Base-by-base conservation (phyloP, 2,113 vertebrate species). In the Neodontobutis hainanensis region DNA sequence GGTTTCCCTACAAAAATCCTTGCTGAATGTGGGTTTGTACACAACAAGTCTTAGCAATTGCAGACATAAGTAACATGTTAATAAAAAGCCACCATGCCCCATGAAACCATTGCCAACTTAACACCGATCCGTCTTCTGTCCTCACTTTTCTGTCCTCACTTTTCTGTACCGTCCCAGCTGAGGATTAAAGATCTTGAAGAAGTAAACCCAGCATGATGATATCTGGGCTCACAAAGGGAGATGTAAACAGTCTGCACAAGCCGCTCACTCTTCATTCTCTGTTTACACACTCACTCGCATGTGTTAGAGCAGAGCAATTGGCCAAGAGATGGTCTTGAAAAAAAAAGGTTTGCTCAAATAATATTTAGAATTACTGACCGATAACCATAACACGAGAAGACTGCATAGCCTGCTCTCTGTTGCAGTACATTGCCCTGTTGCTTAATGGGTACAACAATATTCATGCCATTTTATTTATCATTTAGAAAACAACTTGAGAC, bases 311-410 rank as follows among this genome's bases (percentile, higher is more conserved):
- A 58, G 70, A 59, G 64, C 59, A 82, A 85, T 81, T 77, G 83
- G 76, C 73, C 49, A 55, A 75, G 65, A 81, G 83, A 47, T 70
- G 0, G 10, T 34, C 11, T 52, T 34, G 16, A 61, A 27, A 44
- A 38, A 71, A 68, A 0, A 14, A 60, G 19, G 57, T 77, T 70
- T 65, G 66, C 40, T 75, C 50, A 70, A 77, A 88, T 66, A 82
- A 87, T 84, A 85, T 91, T 88, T 84, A 81, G 14, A 77, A 76
- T 66, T 61, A 78, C 65, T 85, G 86, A 78, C 79, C 85, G 75
- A 79, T 83, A 74, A 75, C 63, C 19, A 61, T 19, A 69, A 43
- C 74, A 57, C 63, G 43, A 65, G 64, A 62, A 67, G 84, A 84
- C 77, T 69, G 48, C 85, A 89, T 72, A 75, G 77, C 56, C 68